Conservation (phyloP, 2,797 vertebrate species). For the Anguilla pacifica region DNA sequence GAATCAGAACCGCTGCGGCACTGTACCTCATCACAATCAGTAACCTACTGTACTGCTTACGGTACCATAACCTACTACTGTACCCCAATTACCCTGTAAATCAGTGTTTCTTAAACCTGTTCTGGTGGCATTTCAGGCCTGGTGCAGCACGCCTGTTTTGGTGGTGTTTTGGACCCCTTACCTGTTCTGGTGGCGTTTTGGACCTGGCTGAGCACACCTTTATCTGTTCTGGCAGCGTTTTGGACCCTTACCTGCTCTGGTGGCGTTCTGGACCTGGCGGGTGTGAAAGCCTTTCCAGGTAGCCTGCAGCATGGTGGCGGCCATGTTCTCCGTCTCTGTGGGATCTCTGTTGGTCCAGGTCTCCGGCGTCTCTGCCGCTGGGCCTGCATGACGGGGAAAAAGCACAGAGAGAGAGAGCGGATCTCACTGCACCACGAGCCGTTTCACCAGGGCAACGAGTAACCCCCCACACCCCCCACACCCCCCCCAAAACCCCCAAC, state of each 20-base stretch:
- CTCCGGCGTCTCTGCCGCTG: slow-evolving; percentile 30
- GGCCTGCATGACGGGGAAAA: neutral
- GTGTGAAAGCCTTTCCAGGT: slow-evolving; percentile 70
- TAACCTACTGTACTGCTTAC: neutral
- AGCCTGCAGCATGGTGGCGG: slow-evolving; percentile 77
- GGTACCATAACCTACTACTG: too few species aligned
- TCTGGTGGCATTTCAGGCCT: neutral
- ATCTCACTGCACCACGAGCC: slow-evolving; percentile 27
- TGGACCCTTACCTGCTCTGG: slow-evolving; percentile 50
- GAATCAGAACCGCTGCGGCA: neutral
- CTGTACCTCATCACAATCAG: neutral
- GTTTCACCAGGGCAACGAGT: neutral
- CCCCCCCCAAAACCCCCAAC: too few species aligned
- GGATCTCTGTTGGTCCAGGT: slow-evolving; percentile 59
- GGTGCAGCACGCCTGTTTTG: slow-evolving; percentile 57
- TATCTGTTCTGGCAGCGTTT: slow-evolving; percentile 31
- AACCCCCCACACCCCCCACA: too few species aligned
- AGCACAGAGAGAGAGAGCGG: neutral
- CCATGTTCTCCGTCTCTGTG: slow-evolving; percentile 69
- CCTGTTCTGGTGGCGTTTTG: slow-evolving; percentile 53
- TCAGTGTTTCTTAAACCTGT: too few species aligned
- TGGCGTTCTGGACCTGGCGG: slow-evolving; percentile 63
- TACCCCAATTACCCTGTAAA: neutral
- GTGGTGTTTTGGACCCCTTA: slow-evolving; percentile 66
- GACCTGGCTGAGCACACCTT: slow-evolving; percentile 47